Conservation (phyloP, 2,797 vertebrate genomes). For the Phyllotis vaccarum region DNA sequence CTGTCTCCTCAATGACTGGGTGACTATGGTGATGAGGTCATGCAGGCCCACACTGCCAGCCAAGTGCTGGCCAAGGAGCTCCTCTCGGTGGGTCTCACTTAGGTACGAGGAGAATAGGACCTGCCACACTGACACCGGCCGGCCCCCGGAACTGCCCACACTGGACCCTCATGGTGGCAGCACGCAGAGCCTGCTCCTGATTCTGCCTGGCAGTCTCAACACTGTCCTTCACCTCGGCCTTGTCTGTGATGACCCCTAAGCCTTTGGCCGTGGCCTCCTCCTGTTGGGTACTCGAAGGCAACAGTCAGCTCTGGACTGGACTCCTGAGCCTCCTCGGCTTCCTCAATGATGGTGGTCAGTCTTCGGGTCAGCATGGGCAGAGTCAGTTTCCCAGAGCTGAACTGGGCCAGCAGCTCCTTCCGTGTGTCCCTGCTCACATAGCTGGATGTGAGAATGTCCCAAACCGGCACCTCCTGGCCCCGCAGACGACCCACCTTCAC, state of each 20-base stretch:
- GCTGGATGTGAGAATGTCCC: conserved; percentile 92
- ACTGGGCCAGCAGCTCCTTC: conserved; percentile 89
- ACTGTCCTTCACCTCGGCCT: rapidly evolving
- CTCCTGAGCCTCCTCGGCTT: conserved; percentile 53
- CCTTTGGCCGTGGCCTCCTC: rapidly evolving
- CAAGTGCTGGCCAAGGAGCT: conserved; percentile 88
- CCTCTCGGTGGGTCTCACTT: conserved; percentile 87
- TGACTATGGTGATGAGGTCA: conserved; percentile 62
- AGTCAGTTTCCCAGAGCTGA: conserved; percentile 86
- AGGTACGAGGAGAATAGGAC: conserved; percentile 92
- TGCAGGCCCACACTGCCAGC: conserved; percentile 77
- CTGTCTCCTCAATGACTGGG: conserved; percentile 75
- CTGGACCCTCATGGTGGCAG: conserved; percentile 85
- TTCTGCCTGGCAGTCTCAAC: rapidly evolving
- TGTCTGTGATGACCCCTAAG: rapidly evolving
- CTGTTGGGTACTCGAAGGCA: rapidly evolving
- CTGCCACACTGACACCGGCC: conserved; percentile 91
- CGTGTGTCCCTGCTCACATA: conserved; percentile 87
- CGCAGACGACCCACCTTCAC: conserved; percentile 87
- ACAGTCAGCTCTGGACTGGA: rapidly evolving
- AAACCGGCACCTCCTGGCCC: conserved; percentile 89
- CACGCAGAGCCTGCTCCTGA: conserved; percentile 73
- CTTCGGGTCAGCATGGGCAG: conserved; percentile 75
- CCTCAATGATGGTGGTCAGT: conserved; percentile 76
- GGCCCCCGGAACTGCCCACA: conserved; percentile 89